Percentiles rank a stretch among this genome's conserved stretches.
Conservation (phyloP, 2,888 invertebrate species). For the Polydrusus pterygomalis region DNA sequence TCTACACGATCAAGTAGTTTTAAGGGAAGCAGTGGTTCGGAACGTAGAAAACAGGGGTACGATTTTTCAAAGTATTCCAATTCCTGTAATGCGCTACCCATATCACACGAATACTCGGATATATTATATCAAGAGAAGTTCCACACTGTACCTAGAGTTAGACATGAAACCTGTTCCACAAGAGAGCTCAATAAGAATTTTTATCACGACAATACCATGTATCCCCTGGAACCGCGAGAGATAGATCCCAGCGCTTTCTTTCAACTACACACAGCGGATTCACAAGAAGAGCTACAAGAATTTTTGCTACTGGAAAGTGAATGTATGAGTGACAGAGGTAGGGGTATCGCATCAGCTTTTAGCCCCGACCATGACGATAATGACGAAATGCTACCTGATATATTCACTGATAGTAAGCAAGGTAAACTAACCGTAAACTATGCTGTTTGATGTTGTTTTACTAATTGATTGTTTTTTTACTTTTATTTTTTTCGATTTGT, state of each 20-base stretch:
- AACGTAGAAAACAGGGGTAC: constrained; percentile 59
- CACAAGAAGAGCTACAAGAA: constrained; percentile 78
- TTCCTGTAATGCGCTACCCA: constrained; percentile 69
- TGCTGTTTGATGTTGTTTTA: constrained; percentile 57
- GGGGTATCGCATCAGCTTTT: constrained; percentile 74
- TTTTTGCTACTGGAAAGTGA: constrained; percentile 78
- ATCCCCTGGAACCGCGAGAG: constrained; percentile 76
- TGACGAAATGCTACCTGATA: constrained; percentile 31
- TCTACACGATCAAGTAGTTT: constrained; percentile 72
- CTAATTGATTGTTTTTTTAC: constrained; percentile 58
- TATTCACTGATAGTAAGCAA: constrained; percentile 41
- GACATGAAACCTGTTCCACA: constrained; percentile 66
- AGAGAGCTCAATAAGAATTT: constrained; percentile 60
- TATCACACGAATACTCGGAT: constrained; percentile 60
- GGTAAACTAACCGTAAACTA: constrained; percentile 36
- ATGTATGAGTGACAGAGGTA: constrained; percentile 73
- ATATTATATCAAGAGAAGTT: constrained; percentile 68
- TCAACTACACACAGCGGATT: constrained; percentile 77
- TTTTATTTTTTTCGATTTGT: constrained; percentile 60
- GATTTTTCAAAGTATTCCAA: constrained; percentile 65
- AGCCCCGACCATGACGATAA: constrained; percentile 50
- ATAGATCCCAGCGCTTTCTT: constrained; percentile 75
- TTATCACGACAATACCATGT: constrained; percentile 69
- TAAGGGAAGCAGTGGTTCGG: constrained; percentile 66
- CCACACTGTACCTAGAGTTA: constrained; percentile 75